phyloP scores from a whole-genome alignment of 2,113 vertebrate species.

The Myrmecophaga tridactyla region DNA sequence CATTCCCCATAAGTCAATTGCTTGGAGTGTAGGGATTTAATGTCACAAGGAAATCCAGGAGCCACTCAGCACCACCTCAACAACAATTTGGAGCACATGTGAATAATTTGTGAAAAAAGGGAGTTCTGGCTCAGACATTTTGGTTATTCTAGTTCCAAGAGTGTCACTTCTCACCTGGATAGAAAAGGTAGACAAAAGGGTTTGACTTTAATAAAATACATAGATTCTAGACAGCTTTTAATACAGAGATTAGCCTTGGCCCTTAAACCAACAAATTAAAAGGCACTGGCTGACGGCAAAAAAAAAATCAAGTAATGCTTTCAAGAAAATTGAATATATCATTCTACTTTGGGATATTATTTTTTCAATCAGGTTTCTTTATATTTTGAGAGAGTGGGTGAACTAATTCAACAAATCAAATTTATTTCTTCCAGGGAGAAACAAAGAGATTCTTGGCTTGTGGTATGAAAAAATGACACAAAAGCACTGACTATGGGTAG shows the following conservation, averaged over 20 bases:
- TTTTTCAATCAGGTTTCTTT: constrained; percentile 33
- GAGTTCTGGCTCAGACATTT: constrained; percentile 28
- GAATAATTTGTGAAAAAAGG: constrained; percentile 64
- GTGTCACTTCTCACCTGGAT: constrained; percentile 56
- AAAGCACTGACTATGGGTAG: not conserved
- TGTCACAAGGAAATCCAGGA: constrained; percentile 56
- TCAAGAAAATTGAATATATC: constrained; percentile 27
- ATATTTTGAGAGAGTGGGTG: not conserved
- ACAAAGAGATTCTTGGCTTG: constrained; percentile 40
- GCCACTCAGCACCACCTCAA: constrained; percentile 47
- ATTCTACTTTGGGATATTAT: not conserved
- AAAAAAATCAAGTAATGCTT: not conserved
- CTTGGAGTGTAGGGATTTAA: not conserved
- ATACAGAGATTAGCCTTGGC: constrained; percentile 52
- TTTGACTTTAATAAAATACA: constrained; percentile 55
- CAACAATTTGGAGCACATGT: constrained; percentile 57
- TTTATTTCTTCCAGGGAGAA: constrained; percentile 26
- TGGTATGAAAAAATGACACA: not conserved
- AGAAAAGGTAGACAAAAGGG: constrained; percentile 39
- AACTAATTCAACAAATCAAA: not conserved
- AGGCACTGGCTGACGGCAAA: not conserved
- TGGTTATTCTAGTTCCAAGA: constrained; percentile 35
- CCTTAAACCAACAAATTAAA: constrained; percentile 14
- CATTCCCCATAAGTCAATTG: constrained; percentile 55
- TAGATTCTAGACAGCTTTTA: constrained; percentile 44